phyloP scores from a whole-genome alignment of 2,113 vertebrate genomes.

The Tonatia bakeri region DNA sequence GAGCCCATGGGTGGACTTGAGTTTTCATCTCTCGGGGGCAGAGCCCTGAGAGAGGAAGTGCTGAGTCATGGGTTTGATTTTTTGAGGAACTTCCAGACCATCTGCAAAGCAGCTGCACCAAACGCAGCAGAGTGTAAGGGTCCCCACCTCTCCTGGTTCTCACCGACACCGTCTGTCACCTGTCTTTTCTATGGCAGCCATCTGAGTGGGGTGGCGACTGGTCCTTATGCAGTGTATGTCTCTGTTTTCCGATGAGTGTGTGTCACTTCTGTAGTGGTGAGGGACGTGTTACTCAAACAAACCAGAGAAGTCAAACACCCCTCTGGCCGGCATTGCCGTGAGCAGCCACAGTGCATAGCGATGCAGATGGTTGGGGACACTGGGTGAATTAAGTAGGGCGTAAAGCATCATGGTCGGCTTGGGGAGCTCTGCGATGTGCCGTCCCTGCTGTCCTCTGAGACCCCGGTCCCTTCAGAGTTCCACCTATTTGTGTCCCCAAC shows the following conservation, averaged over 20 bases:
- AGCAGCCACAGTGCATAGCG: background rate
- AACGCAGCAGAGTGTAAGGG: fast-evolving
- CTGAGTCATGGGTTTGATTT: background rate
- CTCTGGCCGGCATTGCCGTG: background rate
- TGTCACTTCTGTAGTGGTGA: background rate
- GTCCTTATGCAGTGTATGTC: background rate
- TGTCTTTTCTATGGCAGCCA: background rate
- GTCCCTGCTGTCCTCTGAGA: background rate
- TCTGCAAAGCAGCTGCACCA: background rate
- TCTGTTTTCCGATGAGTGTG: background rate
- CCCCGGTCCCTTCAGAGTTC: fast-evolving
- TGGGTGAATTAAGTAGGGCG: no score
- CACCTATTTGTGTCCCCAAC: background rate
- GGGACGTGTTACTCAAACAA: background rate
- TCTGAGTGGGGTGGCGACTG: background rate
- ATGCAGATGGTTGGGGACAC: background rate
- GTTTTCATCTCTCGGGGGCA: background rate
- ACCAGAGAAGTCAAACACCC: background rate
- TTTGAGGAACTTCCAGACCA: background rate
- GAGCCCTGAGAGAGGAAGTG: background rate
- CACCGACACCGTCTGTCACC: background rate
- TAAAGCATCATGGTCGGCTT: background rate
- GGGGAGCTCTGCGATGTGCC: background rate
- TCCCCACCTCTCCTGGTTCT: background rate
- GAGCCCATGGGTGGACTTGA: background rate